These are phyloP conservation scores for Neofelis nebulosa DNA, from an alignment of 2,113 vertebrate species.

Conservation along the genomic window DNA sequence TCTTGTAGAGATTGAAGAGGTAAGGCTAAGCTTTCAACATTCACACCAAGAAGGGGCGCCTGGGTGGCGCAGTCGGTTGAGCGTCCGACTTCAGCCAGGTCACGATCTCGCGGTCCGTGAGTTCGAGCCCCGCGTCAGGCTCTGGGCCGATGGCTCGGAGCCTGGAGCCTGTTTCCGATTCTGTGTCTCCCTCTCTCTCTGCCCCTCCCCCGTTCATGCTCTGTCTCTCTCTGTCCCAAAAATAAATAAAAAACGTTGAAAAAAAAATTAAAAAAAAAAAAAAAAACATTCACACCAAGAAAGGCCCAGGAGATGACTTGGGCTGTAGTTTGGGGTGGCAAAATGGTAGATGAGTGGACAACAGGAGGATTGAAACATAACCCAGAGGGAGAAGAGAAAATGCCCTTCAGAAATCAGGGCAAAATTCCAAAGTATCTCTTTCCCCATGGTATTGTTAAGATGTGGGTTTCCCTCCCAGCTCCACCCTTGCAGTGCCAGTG, in stretches of 20 bases:
- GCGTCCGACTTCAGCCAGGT: too few relatives aligned
- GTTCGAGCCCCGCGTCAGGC: too few relatives aligned
- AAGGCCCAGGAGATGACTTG: not conserved
- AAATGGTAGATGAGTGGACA: not conserved
- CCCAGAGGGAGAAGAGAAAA: not conserved
- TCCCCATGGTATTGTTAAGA: not conserved
- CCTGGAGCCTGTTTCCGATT: too few relatives aligned
- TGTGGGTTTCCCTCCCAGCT: not conserved
- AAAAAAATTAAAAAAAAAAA: too few relatives aligned
- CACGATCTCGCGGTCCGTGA: too few relatives aligned
- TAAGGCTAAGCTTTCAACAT: not conserved
- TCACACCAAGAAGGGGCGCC: not conserved
- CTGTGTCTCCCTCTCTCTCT: too few relatives aligned
- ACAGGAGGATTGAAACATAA: not conserved
- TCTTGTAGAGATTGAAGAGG: not conserved
- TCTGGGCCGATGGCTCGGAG: too few relatives aligned
- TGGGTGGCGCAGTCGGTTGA: too few relatives aligned
- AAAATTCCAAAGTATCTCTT: not conserved
- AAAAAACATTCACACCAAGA: not conserved
- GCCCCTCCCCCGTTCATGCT: too few relatives aligned
- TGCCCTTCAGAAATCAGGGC: not conserved
- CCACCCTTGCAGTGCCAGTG: not conserved
- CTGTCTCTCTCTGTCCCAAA: too few relatives aligned
- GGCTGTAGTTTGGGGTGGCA: not conserved
- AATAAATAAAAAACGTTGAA: too few relatives aligned